phyloP scores from a whole-genome alignment of 2,797 vertebrate species.

The Melanotaenia parkinsoni region DNA sequence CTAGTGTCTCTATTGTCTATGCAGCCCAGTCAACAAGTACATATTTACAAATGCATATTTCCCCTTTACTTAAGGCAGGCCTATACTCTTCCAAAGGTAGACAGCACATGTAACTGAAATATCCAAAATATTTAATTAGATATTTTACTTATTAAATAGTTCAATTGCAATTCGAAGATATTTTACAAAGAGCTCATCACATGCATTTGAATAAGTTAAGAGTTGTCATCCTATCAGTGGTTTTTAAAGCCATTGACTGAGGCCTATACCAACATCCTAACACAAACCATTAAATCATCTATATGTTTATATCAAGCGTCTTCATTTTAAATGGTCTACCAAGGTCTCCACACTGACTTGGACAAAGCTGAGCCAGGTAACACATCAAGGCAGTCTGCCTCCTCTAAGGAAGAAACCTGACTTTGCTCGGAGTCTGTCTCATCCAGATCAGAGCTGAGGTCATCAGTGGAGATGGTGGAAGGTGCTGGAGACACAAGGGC shows the following conservation, averaged over 20 bases:
- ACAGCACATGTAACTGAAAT: constrained; percentile 32
- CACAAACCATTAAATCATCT: constrained; percentile 23
- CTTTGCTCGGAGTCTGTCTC: constrained; percentile 80
- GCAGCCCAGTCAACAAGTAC: constrained; percentile 70
- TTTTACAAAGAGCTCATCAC: constrained; percentile 63
- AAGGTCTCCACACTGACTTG: constrained; percentile 92
- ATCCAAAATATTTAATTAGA: constrained; percentile 47
- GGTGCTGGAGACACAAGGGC: constrained; percentile 65
- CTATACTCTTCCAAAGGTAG: constrained; percentile 39
- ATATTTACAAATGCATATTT: constrained; percentile 78
- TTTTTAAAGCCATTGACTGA: constrained; percentile 13
- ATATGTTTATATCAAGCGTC: neutral
- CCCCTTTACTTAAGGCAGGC: constrained; percentile 57
- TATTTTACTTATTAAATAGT: constrained; percentile 65
- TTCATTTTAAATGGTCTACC: constrained; percentile 78
- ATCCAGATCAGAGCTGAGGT: constrained; percentile 81
- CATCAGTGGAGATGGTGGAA: constrained; percentile 73
- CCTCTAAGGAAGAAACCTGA: constrained; percentile 76
- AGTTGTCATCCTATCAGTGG: constrained; percentile 27
- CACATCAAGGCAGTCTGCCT: constrained; percentile 64
- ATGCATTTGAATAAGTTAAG: constrained; percentile 41
- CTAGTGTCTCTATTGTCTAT: constrained; percentile 50
- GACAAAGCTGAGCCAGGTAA: constrained; percentile 63
- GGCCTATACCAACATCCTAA: constrained; percentile 42
- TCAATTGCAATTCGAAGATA: constrained; percentile 39